Base-by-base conservation (phyloP, 2,797 vertebrate genomes). In the Smutsia gigantea region DNA sequence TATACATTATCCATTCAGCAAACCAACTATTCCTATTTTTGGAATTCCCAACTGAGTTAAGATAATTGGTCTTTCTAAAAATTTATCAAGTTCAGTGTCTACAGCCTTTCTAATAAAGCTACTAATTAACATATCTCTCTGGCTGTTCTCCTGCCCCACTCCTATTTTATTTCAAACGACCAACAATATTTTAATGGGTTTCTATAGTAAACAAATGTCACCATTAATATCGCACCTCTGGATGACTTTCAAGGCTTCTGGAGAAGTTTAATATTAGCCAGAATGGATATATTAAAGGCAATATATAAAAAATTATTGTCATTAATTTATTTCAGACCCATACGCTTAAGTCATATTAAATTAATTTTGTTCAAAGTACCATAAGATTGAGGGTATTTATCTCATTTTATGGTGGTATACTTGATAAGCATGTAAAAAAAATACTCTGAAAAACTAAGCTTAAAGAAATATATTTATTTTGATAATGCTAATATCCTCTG, bases 161-260 rank as follows among this genome's bases (percentile, higher is more conserved):
- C 14, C n/a, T 57, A n/a, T 72, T 92, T 90, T 53, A 87, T 66
- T 93, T 92, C 81, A 90, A 93, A 34, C 68, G 63, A 68, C 21
- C 29, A 71, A 68, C n/a, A 86, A 51, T 82, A 7, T 55, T 78
- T 78, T 55, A 66, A 57, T 63, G 55, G n/a, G 12, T 19, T 87
- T 94, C 5, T 72, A 25, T 27, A 39, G 64, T 61, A 78, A 93
- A 64, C 14, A 34, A 93, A 31, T 83, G 68, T 85, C 39, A 69
- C 21, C 29, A 74, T 53, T 89, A 29, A 77, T 34, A 77, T 59
- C 42, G 13, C 11, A 94, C 55, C 18, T 82, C n/a, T 59, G 39
- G 29, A 57, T 64, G 81, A 66, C 72, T 69, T 88, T 94, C 27
- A 57, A 89, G 5, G 39, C 39, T 82, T 77, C 29, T 49, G 18